These are phyloP conservation scores for Eremophila alpestris DNA, from an alignment of 2,797 vertebrate genomes.

Conservation along the genomic window DNA sequence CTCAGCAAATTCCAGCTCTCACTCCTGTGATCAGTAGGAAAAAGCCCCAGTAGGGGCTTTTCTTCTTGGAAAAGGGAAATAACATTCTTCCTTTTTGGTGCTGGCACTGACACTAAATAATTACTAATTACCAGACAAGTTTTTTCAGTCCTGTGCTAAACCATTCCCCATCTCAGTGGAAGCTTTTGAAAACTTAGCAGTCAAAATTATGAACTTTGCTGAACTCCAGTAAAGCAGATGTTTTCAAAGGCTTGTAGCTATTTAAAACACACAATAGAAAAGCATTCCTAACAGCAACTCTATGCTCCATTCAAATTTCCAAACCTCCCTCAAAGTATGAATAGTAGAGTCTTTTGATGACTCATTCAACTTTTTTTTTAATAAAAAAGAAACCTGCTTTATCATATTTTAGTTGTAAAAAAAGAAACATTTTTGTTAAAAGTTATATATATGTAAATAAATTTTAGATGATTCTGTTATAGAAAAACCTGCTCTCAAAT, in stretches of 20 bases:
- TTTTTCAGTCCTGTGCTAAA: background rate
- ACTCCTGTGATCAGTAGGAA: background rate
- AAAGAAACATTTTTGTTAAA: background rate
- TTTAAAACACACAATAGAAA: background rate
- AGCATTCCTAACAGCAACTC: background rate
- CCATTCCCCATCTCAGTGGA: background rate
- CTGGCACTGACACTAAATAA: background rate
- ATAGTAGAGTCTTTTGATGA: background rate
- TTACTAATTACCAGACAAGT: background rate
- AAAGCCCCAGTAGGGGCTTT: background rate
- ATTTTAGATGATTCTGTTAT: background rate
- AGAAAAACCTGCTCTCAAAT: background rate
- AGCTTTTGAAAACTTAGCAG: background rate
- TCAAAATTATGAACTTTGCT: background rate
- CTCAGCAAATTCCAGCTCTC: background rate
- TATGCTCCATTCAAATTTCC: background rate
- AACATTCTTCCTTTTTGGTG: background rate
- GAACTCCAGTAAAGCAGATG: background rate
- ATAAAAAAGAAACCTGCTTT: background rate
- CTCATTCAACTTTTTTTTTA: background rate
- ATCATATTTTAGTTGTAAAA: background rate
- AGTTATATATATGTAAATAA: background rate
- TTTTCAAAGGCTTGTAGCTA: background rate
- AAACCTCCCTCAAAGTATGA: background rate
- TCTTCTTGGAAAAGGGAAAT: background rate